Percentiles rank a stretch among this genome's conserved stretches.
Evolutionary conservation across 2,888 invertebrate genomes (phyloP).

Genomic region (Chorisops tibialis): DNA sequence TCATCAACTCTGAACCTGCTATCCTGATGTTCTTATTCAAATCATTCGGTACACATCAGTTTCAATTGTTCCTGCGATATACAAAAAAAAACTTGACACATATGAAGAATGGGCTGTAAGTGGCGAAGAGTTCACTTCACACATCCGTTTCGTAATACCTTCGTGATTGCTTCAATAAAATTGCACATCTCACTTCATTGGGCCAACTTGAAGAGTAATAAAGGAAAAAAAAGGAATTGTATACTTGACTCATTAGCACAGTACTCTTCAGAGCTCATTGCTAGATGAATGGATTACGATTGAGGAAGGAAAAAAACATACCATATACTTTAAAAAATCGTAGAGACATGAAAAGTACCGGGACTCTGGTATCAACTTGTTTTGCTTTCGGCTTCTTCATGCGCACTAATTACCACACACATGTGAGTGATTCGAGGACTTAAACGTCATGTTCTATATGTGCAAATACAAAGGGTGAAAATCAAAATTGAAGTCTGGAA

Average conservation of each 20-base stretch:
- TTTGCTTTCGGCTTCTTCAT: neutral
- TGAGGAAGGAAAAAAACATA: no score
- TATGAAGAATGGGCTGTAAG: slow-evolving; percentile 3
- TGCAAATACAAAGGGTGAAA: no score
- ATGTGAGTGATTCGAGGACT: slow-evolving; percentile 1
- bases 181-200: no score
- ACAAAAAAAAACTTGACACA: neutral
- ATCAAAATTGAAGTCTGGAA: no score
- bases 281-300: no score
- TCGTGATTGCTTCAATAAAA: neutral
- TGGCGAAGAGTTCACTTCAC: slow-evolving; percentile 3
- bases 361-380: slow-evolving; percentile 2
- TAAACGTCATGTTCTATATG: neutral
- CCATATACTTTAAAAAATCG: neutral
- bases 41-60: neutral
- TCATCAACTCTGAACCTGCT: slow-evolving; percentile 1
- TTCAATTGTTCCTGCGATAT: neutral
- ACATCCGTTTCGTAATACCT: neutral
- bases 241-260: no score
- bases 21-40: neutral
- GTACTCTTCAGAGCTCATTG: no score
- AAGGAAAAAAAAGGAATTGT: no score
- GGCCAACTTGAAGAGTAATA: no score
- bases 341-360: neutral
- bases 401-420: slow-evolving; percentile 8